These are phyloP conservation scores for Galemys pyrenaicus DNA, from an alignment of 2,113 vertebrate species.

Conservation along the genomic window DNA sequence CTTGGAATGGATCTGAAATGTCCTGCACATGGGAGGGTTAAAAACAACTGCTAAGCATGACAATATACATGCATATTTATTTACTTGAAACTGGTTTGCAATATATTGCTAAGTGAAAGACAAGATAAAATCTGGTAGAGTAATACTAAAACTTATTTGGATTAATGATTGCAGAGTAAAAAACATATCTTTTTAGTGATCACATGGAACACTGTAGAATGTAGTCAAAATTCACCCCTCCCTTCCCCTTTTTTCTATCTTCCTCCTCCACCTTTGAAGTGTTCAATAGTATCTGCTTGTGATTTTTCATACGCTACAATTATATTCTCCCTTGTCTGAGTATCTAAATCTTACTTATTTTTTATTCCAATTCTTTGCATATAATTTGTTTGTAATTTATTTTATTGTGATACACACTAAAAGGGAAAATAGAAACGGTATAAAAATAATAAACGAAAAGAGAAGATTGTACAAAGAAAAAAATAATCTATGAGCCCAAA, in stretches of 20 bases:
- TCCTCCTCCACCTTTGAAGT: neutral
- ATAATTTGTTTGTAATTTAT: neutral
- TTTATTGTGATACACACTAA: neutral
- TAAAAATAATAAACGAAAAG: neutral
- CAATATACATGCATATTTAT: neutral
- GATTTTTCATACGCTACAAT: neutral
- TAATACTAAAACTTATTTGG: neutral
- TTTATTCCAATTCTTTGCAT: neutral
- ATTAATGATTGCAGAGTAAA: neutral
- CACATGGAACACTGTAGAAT: neutral
- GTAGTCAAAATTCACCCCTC: fast-evolving
- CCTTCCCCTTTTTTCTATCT: neutral
- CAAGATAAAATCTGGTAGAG: neutral
- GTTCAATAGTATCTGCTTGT: neutral
- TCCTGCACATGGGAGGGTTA: neutral
- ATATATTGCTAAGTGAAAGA: neutral
- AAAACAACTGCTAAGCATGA: neutral
- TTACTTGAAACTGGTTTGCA: neutral
- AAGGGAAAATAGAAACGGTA: neutral
- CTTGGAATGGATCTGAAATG: neutral
- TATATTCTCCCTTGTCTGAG: neutral
- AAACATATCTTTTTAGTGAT: neutral
- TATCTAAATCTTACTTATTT: neutral
- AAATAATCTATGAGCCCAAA: too few species aligned
- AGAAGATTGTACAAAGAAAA: neutral